These are phyloP conservation scores for Xerus rutilus DNA, from an alignment of 2,797 vertebrate genomes.

Conservation along the genomic window DNA sequence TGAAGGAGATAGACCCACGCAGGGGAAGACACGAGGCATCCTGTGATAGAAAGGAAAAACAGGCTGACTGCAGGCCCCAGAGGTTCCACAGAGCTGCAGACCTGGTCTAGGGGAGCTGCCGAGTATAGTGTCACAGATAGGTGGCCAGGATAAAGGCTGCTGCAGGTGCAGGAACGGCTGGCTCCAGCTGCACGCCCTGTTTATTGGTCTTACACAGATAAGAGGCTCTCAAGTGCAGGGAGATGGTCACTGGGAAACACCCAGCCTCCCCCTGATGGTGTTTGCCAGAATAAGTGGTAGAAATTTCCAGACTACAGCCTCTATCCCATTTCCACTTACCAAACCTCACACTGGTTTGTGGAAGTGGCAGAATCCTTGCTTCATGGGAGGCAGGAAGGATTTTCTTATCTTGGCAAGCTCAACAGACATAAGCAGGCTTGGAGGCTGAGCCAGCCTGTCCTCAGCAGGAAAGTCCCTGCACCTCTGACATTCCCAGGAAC, in stretches of 20 bases:
- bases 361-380: too few relatives aligned
- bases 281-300: not conserved
- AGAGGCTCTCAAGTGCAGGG: not conserved
- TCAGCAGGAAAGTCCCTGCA: not conserved
- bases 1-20: not conserved
- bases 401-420: too few relatives aligned
- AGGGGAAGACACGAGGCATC: not conserved
- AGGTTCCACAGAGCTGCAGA: not conserved
- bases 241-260: not conserved
- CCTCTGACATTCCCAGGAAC: too few relatives aligned
- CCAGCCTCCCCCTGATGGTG: not conserved
- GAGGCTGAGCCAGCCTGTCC: too few relatives aligned
- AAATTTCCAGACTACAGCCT: too few relatives aligned
- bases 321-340: not conserved
- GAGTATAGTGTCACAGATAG: not conserved
- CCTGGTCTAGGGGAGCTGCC: not conserved
- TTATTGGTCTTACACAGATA: not conserved
- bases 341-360: not conserved
- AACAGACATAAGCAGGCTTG: too few relatives aligned
- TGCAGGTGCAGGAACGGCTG: not conserved
- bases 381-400: not conserved
- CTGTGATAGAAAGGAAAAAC: not conserved
- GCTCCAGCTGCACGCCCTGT: not conserved
- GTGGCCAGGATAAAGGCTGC: not conserved
- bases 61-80: not conserved